Evolutionary conservation across 1,140 invertebrate genomes (phyloP), one percentile per base, ranked within the genome.

Genomic region (Asbolus verrucosus): DNA sequence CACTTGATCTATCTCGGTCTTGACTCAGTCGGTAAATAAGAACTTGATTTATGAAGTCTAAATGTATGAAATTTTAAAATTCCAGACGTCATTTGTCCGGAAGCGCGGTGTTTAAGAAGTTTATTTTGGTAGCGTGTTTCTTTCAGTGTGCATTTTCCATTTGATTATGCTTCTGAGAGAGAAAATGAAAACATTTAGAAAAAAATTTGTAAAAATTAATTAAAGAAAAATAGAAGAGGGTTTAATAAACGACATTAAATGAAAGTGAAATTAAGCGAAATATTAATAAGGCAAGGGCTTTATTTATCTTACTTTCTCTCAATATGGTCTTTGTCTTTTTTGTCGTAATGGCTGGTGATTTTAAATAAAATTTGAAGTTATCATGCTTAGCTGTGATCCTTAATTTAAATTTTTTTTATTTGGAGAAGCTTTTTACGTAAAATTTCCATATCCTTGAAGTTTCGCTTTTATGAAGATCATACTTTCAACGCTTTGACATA

Each of bases 191-290:
- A n/a, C n/a, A n/a, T 6, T 36, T 19, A 24, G 24, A 54, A 24
- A 54, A 69, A 50, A 36, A 18, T 62, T 43, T 63, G 33, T 18
- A 31, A 69, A 18, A 69, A 63, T 30, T 61, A 38, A 61, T 69
- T 39, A 69, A 69, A 69, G 67, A 69, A 62, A 67, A 59, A 39
- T 33, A 50, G 13, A 67, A 67, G 24, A 31, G 27, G 65, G 8
- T 50, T 54, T 54, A 54, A 54, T 54, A 54, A 54, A 13, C 46
- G 46, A 54, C 46, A 27, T 54, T 54, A 54, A 54, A 54, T 21
- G 27, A 54, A 54, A 54, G 21, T 21, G 21, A 54, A 54, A 54
- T 54, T 54, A 54, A 54, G 21, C 46, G 46, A 54, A 54, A 54
- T 54, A 54, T 54, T 54, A 54, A 54, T 54, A 54, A 54, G 46